These are phyloP conservation scores for Eudemis profundana DNA, from an alignment of 2,888 invertebrate genomes.

Conservation along the genomic window DNA sequence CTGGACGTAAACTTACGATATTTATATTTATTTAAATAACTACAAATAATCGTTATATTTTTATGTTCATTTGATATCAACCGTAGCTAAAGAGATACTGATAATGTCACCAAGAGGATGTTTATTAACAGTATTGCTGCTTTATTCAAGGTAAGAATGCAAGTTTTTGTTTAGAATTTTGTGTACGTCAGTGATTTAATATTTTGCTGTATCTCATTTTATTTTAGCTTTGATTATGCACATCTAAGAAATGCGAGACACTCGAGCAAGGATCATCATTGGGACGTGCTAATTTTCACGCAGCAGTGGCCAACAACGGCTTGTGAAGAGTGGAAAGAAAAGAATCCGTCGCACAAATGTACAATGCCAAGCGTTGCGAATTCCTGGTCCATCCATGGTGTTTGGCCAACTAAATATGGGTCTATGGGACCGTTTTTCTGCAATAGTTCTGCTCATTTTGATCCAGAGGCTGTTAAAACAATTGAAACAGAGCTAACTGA, in stretches of 20 bases:
- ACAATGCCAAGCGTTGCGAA: conserved; percentile 81
- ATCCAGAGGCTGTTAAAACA: conserved; percentile 77
- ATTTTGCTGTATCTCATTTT: not conserved
- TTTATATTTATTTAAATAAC: no score
- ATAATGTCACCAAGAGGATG: conserved; percentile 15
- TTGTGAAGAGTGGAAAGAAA: conserved; percentile 87
- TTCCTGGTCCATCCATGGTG: conserved; percentile 90
- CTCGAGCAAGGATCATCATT: conserved; percentile 69
- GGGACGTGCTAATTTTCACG: conserved; percentile 92
- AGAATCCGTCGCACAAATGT: conserved; percentile 82
- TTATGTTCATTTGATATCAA: no score
- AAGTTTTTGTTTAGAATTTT: not conserved
- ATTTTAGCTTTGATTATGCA: conserved; percentile 51
- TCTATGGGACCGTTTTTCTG: conserved; percentile 87
- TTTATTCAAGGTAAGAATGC: conserved; percentile 35
- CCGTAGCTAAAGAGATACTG: not conserved
- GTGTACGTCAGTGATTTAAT: conserved; percentile 20
- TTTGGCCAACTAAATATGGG: conserved; percentile 89
- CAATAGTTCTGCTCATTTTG: conserved; percentile 85
- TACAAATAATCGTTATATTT: no score
- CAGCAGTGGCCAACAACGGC: conserved; percentile 91
- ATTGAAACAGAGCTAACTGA: conserved; percentile 78
- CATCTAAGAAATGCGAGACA: conserved; percentile 43
- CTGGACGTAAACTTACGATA: no score
- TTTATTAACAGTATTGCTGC: conserved; percentile 24